Conservation (phyloP, 2,113 vertebrate species). For the Pomatorhinus ruficollis region DNA sequence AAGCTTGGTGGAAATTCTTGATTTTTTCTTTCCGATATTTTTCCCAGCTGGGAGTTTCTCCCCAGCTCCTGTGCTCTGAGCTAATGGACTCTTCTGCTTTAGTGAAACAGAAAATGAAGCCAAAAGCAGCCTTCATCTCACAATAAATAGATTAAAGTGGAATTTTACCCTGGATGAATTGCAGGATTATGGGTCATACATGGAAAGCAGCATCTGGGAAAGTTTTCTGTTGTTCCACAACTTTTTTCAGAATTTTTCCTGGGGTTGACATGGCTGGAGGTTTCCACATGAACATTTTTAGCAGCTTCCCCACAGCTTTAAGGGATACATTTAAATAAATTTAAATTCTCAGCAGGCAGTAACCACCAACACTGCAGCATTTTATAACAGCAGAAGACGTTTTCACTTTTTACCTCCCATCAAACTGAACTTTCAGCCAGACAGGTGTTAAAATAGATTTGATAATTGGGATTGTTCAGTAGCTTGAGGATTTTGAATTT, state of each 20-base stretch:
- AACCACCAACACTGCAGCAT: not conserved
- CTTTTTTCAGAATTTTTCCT: not conserved
- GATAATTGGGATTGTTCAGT: not conserved
- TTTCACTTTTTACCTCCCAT: not conserved
- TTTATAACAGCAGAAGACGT: not conserved
- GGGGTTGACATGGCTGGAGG: not conserved
- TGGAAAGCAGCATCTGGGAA: not conserved
- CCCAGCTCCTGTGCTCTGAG: not conserved
- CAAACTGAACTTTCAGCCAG: not conserved
- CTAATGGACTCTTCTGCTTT: constrained; percentile 2
- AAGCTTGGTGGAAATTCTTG: not conserved
- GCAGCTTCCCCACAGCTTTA: not conserved
- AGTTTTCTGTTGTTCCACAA: not conserved
- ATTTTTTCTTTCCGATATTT: not conserved
- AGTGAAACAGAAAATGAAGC: constrained; percentile 49
- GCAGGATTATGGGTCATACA: not conserved
- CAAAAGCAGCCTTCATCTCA: constrained; percentile 14
- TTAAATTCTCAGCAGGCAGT: not conserved
- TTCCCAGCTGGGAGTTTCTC: not conserved
- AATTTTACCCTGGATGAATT: not conserved
- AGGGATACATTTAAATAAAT: not conserved
- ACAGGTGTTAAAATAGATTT: not conserved
- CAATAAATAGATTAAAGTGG: not conserved
- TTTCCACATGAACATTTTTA: not conserved
- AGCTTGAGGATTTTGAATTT: not conserved